phyloP scores from a whole-genome alignment of 1,140 invertebrate species.

The Metaphire vulgaris region DNA sequence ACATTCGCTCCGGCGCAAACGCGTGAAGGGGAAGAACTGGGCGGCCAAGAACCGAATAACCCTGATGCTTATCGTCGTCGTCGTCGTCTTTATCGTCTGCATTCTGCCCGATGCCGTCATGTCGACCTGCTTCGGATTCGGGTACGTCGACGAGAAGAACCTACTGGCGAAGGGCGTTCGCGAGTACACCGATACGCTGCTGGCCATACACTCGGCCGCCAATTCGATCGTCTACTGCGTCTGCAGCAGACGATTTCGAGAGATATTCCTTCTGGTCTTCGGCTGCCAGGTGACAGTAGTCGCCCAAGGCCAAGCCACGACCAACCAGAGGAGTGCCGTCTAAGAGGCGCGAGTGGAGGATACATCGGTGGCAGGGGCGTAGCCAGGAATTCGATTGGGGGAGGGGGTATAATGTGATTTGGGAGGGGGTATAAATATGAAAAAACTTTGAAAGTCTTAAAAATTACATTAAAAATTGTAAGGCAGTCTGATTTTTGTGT shows the following conservation, averaged over 20 bases:
- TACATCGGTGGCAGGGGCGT: too few species aligned
- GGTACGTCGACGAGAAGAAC: slow-evolving; percentile 46
- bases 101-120: slow-evolving; percentile 64
- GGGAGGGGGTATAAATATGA: too few species aligned
- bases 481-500: too few species aligned
- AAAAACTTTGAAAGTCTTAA: too few species aligned
- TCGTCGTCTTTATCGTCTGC: slow-evolving; percentile 68
- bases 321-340: too few species aligned
- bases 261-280: slow-evolving; percentile 37
- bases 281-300: slow-evolving; percentile 26
- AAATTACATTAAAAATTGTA: too few species aligned
- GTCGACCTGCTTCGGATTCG: slow-evolving; percentile 51
- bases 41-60: slow-evolving; percentile 57
- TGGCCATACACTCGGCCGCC: slow-evolving; percentile 63
- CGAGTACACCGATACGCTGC: slow-evolving; percentile 67
- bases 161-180: slow-evolving; percentile 54
- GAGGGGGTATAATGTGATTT: too few species aligned
- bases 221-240: slow-evolving; percentile 71
- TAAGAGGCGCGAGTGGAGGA: too few species aligned
- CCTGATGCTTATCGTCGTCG: slow-evolving; percentile 67
- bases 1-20: slow-evolving; percentile 56
- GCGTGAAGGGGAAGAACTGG: slow-evolving; percentile 23
- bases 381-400: too few species aligned
- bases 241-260: slow-evolving; percentile 67
- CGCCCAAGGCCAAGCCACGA: too few species aligned